Evolutionary conservation across 1,140 invertebrate genomes (phyloP), one percentile per base, ranked within the genome.

Genomic region (Papilio polyxenes): DNA sequence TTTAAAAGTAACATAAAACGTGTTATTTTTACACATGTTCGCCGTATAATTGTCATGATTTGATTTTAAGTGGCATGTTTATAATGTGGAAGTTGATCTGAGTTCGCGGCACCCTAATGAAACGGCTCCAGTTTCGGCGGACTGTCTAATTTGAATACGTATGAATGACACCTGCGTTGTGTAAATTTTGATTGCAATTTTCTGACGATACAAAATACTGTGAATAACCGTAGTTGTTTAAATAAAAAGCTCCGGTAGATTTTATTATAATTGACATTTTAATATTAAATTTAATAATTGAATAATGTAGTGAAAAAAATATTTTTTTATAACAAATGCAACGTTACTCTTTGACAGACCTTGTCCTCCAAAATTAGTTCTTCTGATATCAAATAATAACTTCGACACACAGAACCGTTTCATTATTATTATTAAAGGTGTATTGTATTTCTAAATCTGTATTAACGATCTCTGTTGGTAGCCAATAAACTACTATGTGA

Each of bases 161-260:
- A 78, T 87, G 83, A 82, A 62, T 69, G 87, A 90, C 91, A 92
- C 90, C 90, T 91, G 91, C 87, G n/a, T 83, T 82, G 37, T 83
- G 83, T 87, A 87, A 88, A 87, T 89, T 89, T 90, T 86, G 86
- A n/a, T 80, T 81, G 72, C 40, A 72, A 75, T 65, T 80, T 82
- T 80, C n/a, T 49, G 77, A 40, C 51, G 51, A 79, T 82, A 83
- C 74, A 80, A 65, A 40, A 65, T 69, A 44, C 15, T 11, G 23
- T 7, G 2, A 56, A 51, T 59, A 78, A 8, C 53, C n/a, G 11
- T 78, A 65, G 17, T 44, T 1, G 53, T 17, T 44, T 23, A 23
- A 44, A 44, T 17, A 74, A 75, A 75, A 53, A 53, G 0, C 4
- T 17, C 51, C 23, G 2, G 23, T 17, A 6, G 51, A 17, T 17